These are phyloP conservation scores for Onthophagus sagittarius DNA, from an alignment of 2,888 invertebrate species.

Conservation along the genomic window DNA sequence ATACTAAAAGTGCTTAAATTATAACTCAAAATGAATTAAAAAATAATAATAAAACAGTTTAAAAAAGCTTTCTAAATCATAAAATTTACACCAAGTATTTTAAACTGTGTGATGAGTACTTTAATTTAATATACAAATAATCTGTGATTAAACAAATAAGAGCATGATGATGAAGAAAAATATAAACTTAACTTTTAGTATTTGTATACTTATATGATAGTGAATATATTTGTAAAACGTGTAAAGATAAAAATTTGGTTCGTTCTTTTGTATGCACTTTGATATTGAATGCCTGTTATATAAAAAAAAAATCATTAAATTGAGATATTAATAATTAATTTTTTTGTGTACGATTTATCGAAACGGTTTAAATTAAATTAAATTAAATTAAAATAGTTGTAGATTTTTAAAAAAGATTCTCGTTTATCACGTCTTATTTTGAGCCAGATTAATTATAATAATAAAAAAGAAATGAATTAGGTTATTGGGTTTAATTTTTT, in stretches of 20 bases:
- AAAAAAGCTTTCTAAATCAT: neutral
- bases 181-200: slow-evolving; percentile 22
- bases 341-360: neutral
- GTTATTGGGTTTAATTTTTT: no score
- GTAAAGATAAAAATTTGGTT: slow-evolving; percentile 7
- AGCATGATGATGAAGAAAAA: slow-evolving; percentile 2
- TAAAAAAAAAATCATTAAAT: slow-evolving; percentile 10
- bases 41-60: no score
- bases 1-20: slow-evolving; percentile 20
- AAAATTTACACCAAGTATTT: neutral
- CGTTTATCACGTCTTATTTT: no score
- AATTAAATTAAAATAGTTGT: slow-evolving; percentile 7
- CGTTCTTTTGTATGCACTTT: slow-evolving; percentile 11
- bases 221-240: slow-evolving; percentile 12
- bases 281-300: slow-evolving; percentile 13
- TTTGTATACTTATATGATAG: slow-evolving; percentile 16
- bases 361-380: neutral
- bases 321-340: slow-evolving; percentile 7
- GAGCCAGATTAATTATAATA: no score
- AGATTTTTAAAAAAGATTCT: neutral
- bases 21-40: slow-evolving; percentile 7
- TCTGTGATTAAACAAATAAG: slow-evolving; percentile 18
- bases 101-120: neutral
- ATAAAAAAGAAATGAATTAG: no score
- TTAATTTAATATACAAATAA: slow-evolving; percentile 18